phyloP scores from a whole-genome alignment of 2,113 vertebrate genomes.

The Psophia crepitans region DNA sequence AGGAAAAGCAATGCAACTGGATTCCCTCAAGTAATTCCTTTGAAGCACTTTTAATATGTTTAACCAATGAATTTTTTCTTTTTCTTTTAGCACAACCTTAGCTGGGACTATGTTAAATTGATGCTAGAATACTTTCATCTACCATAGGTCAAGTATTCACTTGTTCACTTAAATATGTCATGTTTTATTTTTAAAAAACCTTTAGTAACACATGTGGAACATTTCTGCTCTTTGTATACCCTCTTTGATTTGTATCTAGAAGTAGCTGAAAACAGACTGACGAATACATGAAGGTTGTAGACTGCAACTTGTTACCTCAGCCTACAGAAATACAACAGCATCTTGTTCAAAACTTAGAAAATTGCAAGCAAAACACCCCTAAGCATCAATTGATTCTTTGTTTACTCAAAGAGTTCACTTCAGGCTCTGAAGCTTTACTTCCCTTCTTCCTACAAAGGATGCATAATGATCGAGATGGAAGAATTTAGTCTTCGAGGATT shows the following conservation, averaged over 20 bases:
- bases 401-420: neutral
- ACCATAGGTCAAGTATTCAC: neutral
- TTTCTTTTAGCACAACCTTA: neutral
- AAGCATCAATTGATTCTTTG: neutral
- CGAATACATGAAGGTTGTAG: neutral
- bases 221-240: neutral
- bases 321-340: neutral
- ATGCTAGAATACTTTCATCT: neutral
- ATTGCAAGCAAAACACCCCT: neutral
- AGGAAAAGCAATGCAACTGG: neutral
- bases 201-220: neutral
- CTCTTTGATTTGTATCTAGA: neutral
- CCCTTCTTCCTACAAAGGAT: neutral
- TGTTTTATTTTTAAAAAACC: neutral
- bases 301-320: neutral
- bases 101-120: neutral
- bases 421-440: neutral
- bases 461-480: neutral
- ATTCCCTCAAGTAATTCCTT: neutral
- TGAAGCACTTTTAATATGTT: neutral
- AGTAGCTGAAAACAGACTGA: neutral
- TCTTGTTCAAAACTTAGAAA: neutral
- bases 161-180: neutral
- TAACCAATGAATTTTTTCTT: neutral
- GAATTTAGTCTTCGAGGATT: neutral